phyloP scores from a whole-genome alignment of 2,113 vertebrate genomes.

The Miniopterus natalensis region DNA sequence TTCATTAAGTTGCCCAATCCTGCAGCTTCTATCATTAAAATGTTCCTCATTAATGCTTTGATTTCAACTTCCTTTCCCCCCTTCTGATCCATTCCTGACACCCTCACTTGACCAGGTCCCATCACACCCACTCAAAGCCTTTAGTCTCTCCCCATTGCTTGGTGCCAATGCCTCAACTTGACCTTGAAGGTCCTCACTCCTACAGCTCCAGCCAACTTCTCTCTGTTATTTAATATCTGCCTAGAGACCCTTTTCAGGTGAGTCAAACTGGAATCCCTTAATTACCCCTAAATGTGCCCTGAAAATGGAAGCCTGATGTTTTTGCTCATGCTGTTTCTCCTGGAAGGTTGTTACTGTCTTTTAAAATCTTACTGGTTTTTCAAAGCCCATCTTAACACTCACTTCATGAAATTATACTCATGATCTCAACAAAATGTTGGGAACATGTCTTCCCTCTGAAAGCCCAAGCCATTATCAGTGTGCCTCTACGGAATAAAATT shows the following conservation, averaged over 20 bases:
- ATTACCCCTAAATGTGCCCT: neutral
- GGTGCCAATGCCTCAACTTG: neutral
- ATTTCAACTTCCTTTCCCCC: neutral
- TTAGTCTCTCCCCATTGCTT: neutral
- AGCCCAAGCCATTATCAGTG: neutral
- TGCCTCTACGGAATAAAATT: neutral
- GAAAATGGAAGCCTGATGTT: neutral
- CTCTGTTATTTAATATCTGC: neutral
- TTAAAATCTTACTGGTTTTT: neutral
- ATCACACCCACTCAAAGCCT: neutral
- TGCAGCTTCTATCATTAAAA: conserved; percentile 23
- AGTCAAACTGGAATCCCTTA: neutral
- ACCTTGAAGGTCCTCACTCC: neutral
- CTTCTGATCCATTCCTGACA: neutral
- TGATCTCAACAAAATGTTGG: neutral
- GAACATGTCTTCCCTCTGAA: neutral
- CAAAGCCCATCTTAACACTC: neutral
- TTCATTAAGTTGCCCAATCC: neutral
- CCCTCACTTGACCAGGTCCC: neutral
- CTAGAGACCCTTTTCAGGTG: neutral
- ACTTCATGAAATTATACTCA: neutral
- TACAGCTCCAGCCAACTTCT: neutral
- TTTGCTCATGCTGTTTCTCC: neutral
- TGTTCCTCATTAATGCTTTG: neutral
- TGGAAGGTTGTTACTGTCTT: neutral